Percentiles rank a stretch among this genome's conserved stretches.
phyloP scores from a whole-genome alignment of 2,888 invertebrate genomes.

The Calliphora vomitoria region DNA sequence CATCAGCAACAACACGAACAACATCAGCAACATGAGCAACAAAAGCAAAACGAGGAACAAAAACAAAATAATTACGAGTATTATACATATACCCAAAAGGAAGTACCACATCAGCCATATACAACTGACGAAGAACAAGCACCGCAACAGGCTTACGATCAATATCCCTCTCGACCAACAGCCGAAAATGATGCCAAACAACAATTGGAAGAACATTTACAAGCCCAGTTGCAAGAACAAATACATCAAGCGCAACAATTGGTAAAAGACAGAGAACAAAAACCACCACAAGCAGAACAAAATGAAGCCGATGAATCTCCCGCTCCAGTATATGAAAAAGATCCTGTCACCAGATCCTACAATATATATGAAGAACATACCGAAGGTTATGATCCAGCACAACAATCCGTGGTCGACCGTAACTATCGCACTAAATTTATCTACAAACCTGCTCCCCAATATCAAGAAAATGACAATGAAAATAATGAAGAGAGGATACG shows the following conservation, averaged over 20 bases:
- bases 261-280: constrained; percentile 53
- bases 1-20: constrained; percentile 48
- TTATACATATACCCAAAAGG: constrained; percentile 54
- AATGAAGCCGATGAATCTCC: constrained; percentile 68
- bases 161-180: constrained; percentile 44
- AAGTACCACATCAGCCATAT: constrained; percentile 30
- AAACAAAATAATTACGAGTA: constrained; percentile 57
- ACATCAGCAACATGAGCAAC: too few species aligned
- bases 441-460: constrained; percentile 74
- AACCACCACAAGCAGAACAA: constrained; percentile 46
- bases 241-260: constrained; percentile 75
- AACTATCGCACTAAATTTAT: constrained; percentile 79
- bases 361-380: constrained; percentile 77
- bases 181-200: constrained; percentile 58
- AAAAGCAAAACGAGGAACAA: constrained; percentile 55
- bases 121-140: constrained; percentile 37
- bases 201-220: constrained; percentile 70
- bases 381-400: constrained; percentile 61
- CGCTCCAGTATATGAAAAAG: constrained; percentile 81
- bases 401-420: constrained; percentile 64
- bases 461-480: constrained; percentile 68
- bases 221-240: constrained; percentile 76
- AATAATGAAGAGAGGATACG: constrained; percentile 78
- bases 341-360: constrained; percentile 79
- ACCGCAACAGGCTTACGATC: constrained; percentile 47